Evolutionary conservation across 2,113 vertebrate species (phyloP).

Genomic region (Entosphenus tridentatus): DNA sequence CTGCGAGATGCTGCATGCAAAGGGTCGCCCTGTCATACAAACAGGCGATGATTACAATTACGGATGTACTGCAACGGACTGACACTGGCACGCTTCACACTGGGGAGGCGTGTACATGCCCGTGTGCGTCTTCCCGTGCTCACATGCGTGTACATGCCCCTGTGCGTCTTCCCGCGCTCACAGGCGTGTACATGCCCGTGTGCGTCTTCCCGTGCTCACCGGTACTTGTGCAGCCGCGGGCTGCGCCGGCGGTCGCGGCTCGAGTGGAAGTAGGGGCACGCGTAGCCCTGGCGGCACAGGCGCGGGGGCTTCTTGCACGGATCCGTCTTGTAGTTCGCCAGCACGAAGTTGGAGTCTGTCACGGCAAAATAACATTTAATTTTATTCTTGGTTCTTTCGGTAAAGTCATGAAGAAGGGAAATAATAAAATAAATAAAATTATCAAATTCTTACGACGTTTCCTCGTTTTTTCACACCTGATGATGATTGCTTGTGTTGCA

Average conservation of each 20-base stretch:
- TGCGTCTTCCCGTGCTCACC: constrained; percentile 21
- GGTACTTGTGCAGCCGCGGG: constrained; percentile 91
- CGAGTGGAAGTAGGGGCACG: constrained; percentile 91
- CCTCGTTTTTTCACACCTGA: no score
- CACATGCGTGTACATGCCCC: no score
- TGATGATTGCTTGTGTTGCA: no score
- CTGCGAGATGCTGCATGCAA: no score
- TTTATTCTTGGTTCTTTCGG: no score
- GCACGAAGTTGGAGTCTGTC: constrained; percentile 65
- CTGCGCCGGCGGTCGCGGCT: constrained; percentile 90
- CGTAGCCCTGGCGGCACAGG: constrained; percentile 87
- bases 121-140: not conserved
- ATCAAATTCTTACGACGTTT: no score
- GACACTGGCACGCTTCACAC: constrained; percentile 11
- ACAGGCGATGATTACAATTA: no score
- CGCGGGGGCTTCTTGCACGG: constrained; percentile 90
- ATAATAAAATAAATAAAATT: no score
- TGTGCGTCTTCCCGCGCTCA: constrained; percentile 13
- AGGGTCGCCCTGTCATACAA: no score
- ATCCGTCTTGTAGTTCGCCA: constrained; percentile 94
- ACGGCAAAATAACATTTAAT: constrained; percentile 2
- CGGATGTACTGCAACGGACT: not conserved
- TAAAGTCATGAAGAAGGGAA: no score
- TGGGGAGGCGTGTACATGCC: constrained; percentile 8
- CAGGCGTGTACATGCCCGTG: constrained; percentile 14